Evolutionary conservation across 2,113 vertebrate species (phyloP).

Genomic region (Chloropsis cyanopogon): DNA sequence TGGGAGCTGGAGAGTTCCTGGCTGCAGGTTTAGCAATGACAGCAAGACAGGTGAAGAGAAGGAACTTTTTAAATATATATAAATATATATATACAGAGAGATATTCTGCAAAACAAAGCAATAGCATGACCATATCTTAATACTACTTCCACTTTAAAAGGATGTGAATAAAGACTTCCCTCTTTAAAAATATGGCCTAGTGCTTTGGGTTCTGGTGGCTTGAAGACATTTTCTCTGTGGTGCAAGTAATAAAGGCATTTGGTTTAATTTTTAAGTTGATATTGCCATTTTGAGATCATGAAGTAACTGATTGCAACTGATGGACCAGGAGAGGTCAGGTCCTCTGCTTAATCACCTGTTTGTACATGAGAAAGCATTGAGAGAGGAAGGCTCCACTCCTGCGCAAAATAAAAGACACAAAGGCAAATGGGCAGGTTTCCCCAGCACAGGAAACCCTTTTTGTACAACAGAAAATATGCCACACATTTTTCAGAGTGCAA

Average conservation of each 20-base stretch:
- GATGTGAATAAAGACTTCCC: background rate
- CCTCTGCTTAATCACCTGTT: background rate
- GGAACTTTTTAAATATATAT: background rate
- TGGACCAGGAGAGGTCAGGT: background rate
- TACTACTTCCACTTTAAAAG: background rate
- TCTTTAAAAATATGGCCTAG: background rate
- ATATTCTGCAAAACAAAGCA: background rate
- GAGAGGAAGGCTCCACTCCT: conserved; percentile 2
- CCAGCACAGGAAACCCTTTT: conserved; percentile 4
- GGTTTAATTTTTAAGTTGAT: background rate
- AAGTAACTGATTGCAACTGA: background rate
- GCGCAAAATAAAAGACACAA: background rate
- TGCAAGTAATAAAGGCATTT: background rate
- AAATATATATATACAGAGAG: background rate
- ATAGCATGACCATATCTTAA: background rate
- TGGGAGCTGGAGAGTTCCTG: background rate
- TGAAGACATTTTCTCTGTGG: background rate
- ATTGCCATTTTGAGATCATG: background rate
- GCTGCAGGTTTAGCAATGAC: background rate
- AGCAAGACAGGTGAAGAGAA: background rate
- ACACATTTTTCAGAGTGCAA: accelerated
- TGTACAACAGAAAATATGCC: background rate
- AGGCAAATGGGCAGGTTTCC: background rate
- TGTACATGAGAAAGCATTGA: background rate
- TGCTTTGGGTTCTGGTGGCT: background rate